A percentile compares a stretch with the other conserved stretches of the same genome.
These are phyloP conservation scores for Orchestes rusci DNA, from an alignment of 2,888 invertebrate species.

Conservation along the genomic window DNA sequence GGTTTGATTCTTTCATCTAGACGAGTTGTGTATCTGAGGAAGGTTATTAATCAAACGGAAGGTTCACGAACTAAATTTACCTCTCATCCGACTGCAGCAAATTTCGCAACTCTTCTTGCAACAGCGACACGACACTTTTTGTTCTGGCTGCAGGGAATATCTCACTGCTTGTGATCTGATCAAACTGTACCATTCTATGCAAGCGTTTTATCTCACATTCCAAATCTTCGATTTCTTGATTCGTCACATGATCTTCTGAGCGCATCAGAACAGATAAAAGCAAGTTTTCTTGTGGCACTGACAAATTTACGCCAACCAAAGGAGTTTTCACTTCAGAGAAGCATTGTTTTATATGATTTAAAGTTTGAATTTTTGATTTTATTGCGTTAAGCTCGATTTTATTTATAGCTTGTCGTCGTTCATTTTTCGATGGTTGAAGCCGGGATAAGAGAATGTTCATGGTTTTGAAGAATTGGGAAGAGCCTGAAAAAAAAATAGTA, in stretches of 20 bases:
- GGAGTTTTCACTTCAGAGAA: not conserved
- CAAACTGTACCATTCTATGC: constrained; percentile 32
- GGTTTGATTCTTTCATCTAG: constrained; percentile 7
- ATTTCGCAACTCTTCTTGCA: no score
- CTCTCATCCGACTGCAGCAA: no score
- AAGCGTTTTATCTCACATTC: constrained; percentile 35
- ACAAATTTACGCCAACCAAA: not conserved
- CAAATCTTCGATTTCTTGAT: constrained; percentile 37
- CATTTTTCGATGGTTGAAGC: constrained; percentile 2
- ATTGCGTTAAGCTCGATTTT: constrained; percentile 19
- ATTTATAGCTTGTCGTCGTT: constrained; percentile 17
- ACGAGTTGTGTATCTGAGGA: constrained; percentile 7
- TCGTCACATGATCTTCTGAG: constrained; percentile 25
- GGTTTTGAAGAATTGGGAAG: no score
- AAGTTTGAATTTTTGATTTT: constrained; percentile 17
- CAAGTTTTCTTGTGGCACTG: constrained; percentile 1
- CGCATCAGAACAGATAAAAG: constrained; percentile 9
- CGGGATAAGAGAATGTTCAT: no score
- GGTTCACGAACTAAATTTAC: no score
- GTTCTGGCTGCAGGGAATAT: not conserved
- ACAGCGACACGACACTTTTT: no score
- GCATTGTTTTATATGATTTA: constrained; percentile 7
- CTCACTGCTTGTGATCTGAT: constrained; percentile 17
- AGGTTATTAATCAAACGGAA: no score
- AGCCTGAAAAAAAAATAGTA: no score